Evolutionary conservation across 1,140 invertebrate species (phyloP).

Genomic region (Drosophila sp.): DNA sequence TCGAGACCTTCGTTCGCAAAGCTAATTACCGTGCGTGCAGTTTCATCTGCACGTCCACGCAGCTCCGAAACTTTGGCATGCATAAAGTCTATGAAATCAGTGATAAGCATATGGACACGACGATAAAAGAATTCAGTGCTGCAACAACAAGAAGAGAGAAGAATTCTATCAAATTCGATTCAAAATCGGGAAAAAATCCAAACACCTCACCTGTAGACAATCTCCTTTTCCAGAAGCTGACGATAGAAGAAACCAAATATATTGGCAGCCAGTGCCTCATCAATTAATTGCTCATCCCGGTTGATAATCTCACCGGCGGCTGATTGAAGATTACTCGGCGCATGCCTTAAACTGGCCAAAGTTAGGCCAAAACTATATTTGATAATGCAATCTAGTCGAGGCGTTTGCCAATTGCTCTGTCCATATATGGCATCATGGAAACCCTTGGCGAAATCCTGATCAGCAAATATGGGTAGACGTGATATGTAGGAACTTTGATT

Average conservation of each 20-base stretch:
- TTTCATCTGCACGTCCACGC: slow-evolving; percentile 93
- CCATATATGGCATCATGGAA: slow-evolving; percentile 83
- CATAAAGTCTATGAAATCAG: slow-evolving; percentile 97
- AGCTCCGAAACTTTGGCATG: slow-evolving; percentile 92
- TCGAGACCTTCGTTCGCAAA: slow-evolving; percentile 93
- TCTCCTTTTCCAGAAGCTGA: slow-evolving; percentile 88
- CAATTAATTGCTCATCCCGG: slow-evolving; percentile 90
- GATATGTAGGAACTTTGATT: slow-evolving; percentile 88
- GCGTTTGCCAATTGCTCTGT: slow-evolving; percentile 85
- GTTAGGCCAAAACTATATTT: slow-evolving; percentile 92
- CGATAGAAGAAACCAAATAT: slow-evolving; percentile 91
- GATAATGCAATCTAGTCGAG: slow-evolving; percentile 88
- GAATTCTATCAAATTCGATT: no score
- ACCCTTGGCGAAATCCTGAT: slow-evolving; percentile 87
- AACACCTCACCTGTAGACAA: slow-evolving; percentile 87
- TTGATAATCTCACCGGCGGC: slow-evolving; percentile 84
- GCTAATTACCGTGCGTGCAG: slow-evolving; percentile 91
- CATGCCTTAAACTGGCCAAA: slow-evolving; percentile 88
- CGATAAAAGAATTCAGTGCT: slow-evolving; percentile 89
- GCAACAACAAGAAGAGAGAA: not conserved
- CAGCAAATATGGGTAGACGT: slow-evolving; percentile 89
- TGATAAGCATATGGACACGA: slow-evolving; percentile 92
- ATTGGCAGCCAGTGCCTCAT: slow-evolving; percentile 90
- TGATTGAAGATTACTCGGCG: slow-evolving; percentile 63
- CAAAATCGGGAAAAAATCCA: not conserved